Evolutionary conservation across 2,888 invertebrate genomes (phyloP), one percentile per base, ranked within the genome.

Genomic region (Tiphia femorata): DNA sequence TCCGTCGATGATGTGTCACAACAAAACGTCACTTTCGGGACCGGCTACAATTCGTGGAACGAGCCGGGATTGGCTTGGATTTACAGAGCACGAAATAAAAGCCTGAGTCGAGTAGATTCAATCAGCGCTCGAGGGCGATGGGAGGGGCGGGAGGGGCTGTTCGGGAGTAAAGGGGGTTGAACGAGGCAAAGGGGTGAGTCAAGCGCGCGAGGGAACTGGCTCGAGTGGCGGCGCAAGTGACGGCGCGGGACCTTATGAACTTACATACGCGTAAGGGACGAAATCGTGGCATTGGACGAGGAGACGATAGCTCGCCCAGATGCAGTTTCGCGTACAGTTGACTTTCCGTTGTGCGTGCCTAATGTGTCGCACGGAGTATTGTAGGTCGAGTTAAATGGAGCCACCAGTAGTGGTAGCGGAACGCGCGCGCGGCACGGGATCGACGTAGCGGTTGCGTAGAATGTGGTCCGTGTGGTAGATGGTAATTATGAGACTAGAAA

Each of bases 51-150:
- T 60, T 62, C 53, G 41, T 55, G 42, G 55, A 64, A 59, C 62
- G 57, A 47, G 54, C 33, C 33, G 43, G 57, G 51, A 63, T 63
- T 66, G 66, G 53, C 61, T 68, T 60, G 62, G 55, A 57, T 58
- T 69, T 59, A 57, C 58, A 59, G 54, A 54, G 61, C 48, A 52
- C 64, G 64, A 61, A 65, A 62, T 67, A 67, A 66, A 58, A 66
- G 66, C 64, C n/a, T 49, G 46, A 55, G 51, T 48, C 51, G 59
- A 62, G 66, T 62, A 62, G 66, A 66, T 59, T 66, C 47, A 66
- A 66, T 62, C 62, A 62, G 56, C 59, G 41, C 50, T 56, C 40
- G 64, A 63, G 63, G 55, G 50, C 30, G 54, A 54, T 38, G 57
- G 56, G 53, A 54, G 56, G 41, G 51, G 56, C 20, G 53, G 54